Conservation (phyloP, 2,888 invertebrate genomes). For the Oligia fasciuncula region DNA sequence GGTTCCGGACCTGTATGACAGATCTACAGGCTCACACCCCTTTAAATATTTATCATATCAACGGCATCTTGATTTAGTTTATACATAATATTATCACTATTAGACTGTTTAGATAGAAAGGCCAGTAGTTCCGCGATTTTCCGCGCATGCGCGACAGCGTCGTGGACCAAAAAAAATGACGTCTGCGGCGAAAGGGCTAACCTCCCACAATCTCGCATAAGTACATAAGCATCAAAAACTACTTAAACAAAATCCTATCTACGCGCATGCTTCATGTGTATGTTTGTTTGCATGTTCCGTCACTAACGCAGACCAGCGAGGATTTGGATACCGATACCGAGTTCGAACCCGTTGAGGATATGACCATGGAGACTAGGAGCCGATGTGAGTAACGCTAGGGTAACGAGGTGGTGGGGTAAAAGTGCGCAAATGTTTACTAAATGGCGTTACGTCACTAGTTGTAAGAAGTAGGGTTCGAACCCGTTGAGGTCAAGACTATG, state of each 20-base stretch:
- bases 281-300: slow-evolving; percentile 68
- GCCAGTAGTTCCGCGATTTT: too few species aligned
- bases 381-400: slow-evolving; percentile 88
- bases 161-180: too few species aligned
- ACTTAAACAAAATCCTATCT: slow-evolving; percentile 50
- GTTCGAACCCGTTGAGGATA: slow-evolving; percentile 92
- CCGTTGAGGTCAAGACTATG: background rate
- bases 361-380: slow-evolving; percentile 92
- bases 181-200: background rate
- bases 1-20: too few species aligned
- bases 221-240: background rate
- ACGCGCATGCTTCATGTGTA: slow-evolving; percentile 66
- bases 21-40: too few species aligned
- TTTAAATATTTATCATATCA: too few species aligned
- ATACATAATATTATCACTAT: too few species aligned
- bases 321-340: slow-evolving; percentile 92
- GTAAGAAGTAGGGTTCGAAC: background rate
- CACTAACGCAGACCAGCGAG: slow-evolving; percentile 90
- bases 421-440: background rate
- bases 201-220: background rate
- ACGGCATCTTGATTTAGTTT: too few species aligned
- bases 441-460: background rate
- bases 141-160: too few species aligned
- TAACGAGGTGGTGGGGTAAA: slow-evolving; percentile 4
- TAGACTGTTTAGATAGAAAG: too few species aligned